Base-by-base conservation (phyloP, 2,113 vertebrate genomes). In the Dasyurus viverrinus region DNA sequence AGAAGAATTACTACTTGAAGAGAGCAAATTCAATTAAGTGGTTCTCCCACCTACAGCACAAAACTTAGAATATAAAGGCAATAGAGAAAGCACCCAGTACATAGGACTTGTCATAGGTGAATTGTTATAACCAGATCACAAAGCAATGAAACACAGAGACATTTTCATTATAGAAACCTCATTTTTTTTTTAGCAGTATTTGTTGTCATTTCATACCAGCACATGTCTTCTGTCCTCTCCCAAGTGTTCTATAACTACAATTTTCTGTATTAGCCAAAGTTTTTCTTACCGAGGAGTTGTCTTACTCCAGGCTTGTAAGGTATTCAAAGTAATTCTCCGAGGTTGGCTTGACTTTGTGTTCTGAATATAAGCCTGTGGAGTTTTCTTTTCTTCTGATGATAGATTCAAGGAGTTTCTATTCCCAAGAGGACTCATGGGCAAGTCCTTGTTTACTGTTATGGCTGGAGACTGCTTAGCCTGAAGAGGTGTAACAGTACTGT, bases 221-320 rank as follows among this genome's bases (percentile, higher is more conserved):
- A 84, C 8, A 11, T 12, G 19, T 84, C 68, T 84, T 84, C 36
- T 23, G 6, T 19, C 6, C 68, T 42, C 68, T 42, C n/a, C 68
- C 7, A 7, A 68, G 50, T 42, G 89, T 54, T 96, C 94, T 14
- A 52, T 54, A 90, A 57, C 1, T 27, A 89, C 54, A 25, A 22
- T 1, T 60, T 46, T 52, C 12, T 54, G 2, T 0, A 47, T 46
- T 1, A 0, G 0, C 50, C 2, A 1, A 8, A 26, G 68, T 54
- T 84, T 42, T 42, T 46, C 98, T 98, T 98, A 99, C 99, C 99
- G 99, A 54, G 99, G 99, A 0, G 98, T 97, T 26, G 98, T 98
- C 97, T 99, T 99, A 97, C 99, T 99, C 99, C 99, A 99, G n/a
- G 98, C 98, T 97, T 99, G 99, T 89, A 99, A 97, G 0, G 99